phyloP scores from a whole-genome alignment of 2,113 vertebrate genomes.

The Crocuta crocuta region DNA sequence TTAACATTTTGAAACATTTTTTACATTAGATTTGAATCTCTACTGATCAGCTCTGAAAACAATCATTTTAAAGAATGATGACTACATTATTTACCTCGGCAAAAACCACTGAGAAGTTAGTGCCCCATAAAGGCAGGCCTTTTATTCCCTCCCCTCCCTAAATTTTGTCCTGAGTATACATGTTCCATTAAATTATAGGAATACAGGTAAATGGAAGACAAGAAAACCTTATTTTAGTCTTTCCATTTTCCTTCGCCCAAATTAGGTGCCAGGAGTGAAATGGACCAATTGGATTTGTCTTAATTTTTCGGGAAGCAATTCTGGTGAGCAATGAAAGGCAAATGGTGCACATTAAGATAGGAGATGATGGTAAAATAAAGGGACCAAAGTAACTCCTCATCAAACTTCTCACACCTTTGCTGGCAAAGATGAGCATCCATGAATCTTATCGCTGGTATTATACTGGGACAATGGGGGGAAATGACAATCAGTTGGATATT shows the following conservation, averaged over 20 bases:
- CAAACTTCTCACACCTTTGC: background rate
- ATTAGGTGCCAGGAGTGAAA: background rate
- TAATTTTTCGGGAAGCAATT: background rate
- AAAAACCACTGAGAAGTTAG: background rate
- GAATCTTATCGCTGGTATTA: background rate
- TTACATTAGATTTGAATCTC: conserved; percentile 26
- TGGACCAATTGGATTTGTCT: background rate
- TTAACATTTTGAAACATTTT: conserved; percentile 7
- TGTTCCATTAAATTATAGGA: background rate
- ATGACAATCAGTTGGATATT: background rate
- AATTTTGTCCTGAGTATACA: background rate
- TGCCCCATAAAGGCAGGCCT: background rate
- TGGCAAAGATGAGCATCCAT: background rate
- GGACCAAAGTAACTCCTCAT: background rate
- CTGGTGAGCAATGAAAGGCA: background rate
- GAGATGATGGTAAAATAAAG: background rate
- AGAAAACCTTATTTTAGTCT: background rate
- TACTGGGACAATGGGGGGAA: background rate
- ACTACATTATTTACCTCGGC: background rate
- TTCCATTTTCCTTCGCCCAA: background rate
- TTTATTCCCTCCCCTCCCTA: background rate
- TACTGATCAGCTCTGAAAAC: background rate
- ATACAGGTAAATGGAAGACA: background rate
- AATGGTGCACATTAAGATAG: background rate
- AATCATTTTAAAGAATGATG: background rate